Conservation (phyloP, 2,113 vertebrate genomes). For the Eira barbara region DNA sequence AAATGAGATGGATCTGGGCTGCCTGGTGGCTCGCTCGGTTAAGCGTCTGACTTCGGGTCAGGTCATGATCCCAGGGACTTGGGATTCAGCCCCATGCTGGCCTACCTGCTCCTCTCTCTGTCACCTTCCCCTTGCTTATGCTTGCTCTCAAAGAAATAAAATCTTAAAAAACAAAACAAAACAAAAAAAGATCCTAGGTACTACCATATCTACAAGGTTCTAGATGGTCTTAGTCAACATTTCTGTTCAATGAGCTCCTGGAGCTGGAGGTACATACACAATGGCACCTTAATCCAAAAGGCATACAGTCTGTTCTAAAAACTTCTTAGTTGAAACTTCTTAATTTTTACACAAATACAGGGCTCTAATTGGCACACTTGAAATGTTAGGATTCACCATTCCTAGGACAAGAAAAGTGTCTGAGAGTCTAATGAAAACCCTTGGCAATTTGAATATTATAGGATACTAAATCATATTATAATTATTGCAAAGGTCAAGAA, state of each 20-base stretch:
- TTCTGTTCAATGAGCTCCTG: neutral
- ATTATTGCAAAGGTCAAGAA: slow-evolving; percentile 75
- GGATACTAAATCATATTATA: slow-evolving; percentile 60
- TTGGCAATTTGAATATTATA: slow-evolving; percentile 64
- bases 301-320: slow-evolving; percentile 17
- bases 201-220: neutral
- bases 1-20: neutral
- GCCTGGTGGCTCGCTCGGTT: neutral
- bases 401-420: neutral
- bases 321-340: slow-evolving; percentile 21
- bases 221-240: neutral
- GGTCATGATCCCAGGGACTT: too few relatives aligned
- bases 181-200: neutral
- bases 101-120: neutral
- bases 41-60: too few relatives aligned
- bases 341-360: slow-evolving; percentile 30
- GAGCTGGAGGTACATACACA: neutral
- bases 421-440: slow-evolving; percentile 53
- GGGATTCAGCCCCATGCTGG: too few relatives aligned
- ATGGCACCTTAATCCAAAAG: neutral
- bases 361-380: neutral
- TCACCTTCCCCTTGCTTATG: neutral
- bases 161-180: too few relatives aligned
- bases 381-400: slow-evolving; percentile 32
- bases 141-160: neutral